Evolutionary conservation across 2,797 vertebrate species (phyloP), one percentile per base, ranked within the genome.

Genomic region (Heterohyrax brucei): DNA sequence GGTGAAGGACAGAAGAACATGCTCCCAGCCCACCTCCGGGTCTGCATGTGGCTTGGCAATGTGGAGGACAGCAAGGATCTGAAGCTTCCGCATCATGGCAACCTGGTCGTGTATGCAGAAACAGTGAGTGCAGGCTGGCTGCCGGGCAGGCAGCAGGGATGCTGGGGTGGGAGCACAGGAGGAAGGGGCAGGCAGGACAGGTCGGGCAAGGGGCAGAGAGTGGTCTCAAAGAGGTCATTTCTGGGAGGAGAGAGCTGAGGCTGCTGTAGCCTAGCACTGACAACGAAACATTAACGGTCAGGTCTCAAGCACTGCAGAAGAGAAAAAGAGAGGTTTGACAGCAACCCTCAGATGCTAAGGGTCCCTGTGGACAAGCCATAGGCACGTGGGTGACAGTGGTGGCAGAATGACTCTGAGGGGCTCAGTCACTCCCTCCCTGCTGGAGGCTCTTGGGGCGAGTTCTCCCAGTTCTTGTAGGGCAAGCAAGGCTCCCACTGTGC

Each of bases 41-140:
- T 98, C 44, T 98, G 98, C 39, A 97, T 99, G 96, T 99, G 98
- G 98, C 78, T 99, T 3, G 98, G 98, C 4, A 92, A 90, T 0
- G 64, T 98, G 83, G 5, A 33, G 0, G 93, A 99, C 93, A 98
- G 98, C 75, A 48, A 59, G 28, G 72, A 97, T 30, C 96, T 98
- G 59, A 56, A 94, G 9, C 93, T 93, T 61, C 97, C 94, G 44
- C 93, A 82, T 0, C 96, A 96, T 39, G 98, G 98, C 4, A 13
- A 91, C 50, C 72, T 98, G 13, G 81, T 88, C 0, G 85, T 98
- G 87, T 98, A 96, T 0, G 96, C 97, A 0, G 98, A 98, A 96
- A 98, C 95, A 89, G 98, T 98, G 96, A 98, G 98, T 0, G 0
- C 0, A 2, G 0, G n/a, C 14, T 24, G 1, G 2, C 22, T 44